These are phyloP conservation scores for Pseudococcus longispinus DNA, from an alignment of 2,888 invertebrate species.

Conservation along the genomic window DNA sequence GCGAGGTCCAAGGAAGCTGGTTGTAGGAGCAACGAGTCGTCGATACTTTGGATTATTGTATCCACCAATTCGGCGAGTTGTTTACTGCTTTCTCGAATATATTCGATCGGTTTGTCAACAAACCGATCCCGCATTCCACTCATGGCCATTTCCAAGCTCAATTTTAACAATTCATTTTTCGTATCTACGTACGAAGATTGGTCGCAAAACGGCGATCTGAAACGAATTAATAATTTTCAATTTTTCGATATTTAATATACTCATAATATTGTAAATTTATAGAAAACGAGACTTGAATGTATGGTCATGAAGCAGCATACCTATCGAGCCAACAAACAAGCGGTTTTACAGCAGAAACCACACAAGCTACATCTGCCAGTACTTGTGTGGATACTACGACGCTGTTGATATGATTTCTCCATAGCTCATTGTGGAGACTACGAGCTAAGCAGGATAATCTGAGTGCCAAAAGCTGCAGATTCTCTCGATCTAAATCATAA, in stretches of 20 bases:
- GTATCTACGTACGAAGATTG: constrained; percentile 75
- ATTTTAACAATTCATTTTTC: constrained; percentile 75
- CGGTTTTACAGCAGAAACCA: constrained; percentile 83
- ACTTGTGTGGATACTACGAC: constrained; percentile 78
- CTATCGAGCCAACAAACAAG: constrained; percentile 91
- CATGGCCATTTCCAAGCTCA: constrained; percentile 86
- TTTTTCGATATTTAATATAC: not conserved
- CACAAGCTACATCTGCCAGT: constrained; percentile 83
- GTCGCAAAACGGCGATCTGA: constrained; percentile 69
- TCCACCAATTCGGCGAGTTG: constrained; percentile 81
- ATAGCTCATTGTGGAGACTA: constrained; percentile 75
- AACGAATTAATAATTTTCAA: constrained; percentile 49
- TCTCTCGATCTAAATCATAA: constrained; percentile 89
- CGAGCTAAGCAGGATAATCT: constrained; percentile 84
- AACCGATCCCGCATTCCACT: constrained; percentile 90
- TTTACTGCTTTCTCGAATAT: constrained; percentile 75
- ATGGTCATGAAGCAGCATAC: constrained; percentile 63
- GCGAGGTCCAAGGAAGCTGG: constrained; percentile 90
- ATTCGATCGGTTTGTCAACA: constrained; percentile 83
- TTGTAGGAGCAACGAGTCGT: constrained; percentile 89
- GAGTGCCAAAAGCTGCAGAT: constrained; percentile 86
- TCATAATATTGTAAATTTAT: not conserved
- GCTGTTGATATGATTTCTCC: constrained; percentile 66
- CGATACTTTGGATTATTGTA: constrained; percentile 83
- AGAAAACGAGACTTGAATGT: not conserved